These are phyloP conservation scores for Xenotilapia flavipinnis DNA, from an alignment of 2,113 vertebrate species.

Conservation along the genomic window DNA sequence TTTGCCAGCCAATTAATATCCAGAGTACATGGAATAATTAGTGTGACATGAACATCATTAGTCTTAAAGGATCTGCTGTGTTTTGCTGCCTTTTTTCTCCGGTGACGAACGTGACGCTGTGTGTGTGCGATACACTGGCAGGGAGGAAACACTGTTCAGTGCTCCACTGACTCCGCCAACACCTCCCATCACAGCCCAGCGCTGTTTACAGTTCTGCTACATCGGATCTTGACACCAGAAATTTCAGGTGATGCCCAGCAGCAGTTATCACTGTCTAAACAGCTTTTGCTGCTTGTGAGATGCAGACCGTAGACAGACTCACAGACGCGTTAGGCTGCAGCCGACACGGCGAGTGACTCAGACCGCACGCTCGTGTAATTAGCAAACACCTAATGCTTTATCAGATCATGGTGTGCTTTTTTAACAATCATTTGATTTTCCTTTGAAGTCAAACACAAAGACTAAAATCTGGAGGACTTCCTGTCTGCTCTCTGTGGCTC, in stretches of 20 bases:
- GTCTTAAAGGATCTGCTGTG: neutral
- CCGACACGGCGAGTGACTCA: neutral
- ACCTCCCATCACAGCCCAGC: neutral
- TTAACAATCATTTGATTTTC: neutral
- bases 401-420: neutral
- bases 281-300: neutral
- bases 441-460: neutral
- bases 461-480: neutral
- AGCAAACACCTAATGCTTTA: neutral
- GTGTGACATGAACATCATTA: neutral
- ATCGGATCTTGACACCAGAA: neutral
- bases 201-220: neutral
- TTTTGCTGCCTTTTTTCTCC: neutral
- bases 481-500: neutral
- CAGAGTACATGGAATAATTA: neutral
- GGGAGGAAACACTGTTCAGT: neutral
- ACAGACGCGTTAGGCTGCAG: neutral
- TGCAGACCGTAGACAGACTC: neutral
- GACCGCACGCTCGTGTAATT: neutral
- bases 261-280: neutral
- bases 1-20: neutral
- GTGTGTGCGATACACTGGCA: neutral
- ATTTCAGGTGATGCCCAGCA: neutral
- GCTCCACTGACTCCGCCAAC: neutral
- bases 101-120: neutral